Conservation (phyloP, 2,113 vertebrate genomes). For the Psittacara wagleri region DNA sequence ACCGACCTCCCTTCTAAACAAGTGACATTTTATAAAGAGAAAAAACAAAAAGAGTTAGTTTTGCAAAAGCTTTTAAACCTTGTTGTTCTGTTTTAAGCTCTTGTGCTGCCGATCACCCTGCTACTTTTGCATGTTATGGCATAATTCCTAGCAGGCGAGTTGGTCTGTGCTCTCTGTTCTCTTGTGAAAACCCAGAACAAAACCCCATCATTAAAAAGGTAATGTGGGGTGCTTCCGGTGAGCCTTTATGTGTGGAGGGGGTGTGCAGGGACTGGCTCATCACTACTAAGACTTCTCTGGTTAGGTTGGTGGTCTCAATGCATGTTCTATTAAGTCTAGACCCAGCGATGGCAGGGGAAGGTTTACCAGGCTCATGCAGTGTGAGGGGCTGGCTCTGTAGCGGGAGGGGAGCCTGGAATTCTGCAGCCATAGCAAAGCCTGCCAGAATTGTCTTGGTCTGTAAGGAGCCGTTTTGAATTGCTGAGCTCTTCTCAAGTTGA, state of each 20-base stretch:
- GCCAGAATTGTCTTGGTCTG: not conserved
- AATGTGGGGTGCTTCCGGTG: rapidly evolving
- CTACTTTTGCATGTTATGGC: not conserved
- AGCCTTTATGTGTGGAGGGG: not conserved
- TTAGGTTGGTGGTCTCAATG: rapidly evolving
- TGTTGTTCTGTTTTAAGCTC: not conserved
- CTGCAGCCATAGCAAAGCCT: not conserved
- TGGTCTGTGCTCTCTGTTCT: rapidly evolving
- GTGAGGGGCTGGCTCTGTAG: not conserved
- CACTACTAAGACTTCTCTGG: not conserved
- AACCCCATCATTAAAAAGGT: not conserved
- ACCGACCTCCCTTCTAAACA: not conserved
- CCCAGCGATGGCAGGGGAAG: not conserved
- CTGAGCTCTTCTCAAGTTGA: not conserved
- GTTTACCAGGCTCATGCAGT: not conserved
- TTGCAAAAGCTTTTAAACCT: not conserved
- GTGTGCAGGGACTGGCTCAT: not conserved
- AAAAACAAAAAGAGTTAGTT: not conserved
- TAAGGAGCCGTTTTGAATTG: not conserved
- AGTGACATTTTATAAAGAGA: not conserved
- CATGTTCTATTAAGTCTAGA: rapidly evolving
- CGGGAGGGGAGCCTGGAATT: not conserved
- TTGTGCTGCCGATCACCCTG: not conserved
- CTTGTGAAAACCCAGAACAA: not conserved
- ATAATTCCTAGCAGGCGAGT: not conserved